Base-by-base conservation (phyloP, 2,888 invertebrate species). In the Holacanthella duospinosa region DNA sequence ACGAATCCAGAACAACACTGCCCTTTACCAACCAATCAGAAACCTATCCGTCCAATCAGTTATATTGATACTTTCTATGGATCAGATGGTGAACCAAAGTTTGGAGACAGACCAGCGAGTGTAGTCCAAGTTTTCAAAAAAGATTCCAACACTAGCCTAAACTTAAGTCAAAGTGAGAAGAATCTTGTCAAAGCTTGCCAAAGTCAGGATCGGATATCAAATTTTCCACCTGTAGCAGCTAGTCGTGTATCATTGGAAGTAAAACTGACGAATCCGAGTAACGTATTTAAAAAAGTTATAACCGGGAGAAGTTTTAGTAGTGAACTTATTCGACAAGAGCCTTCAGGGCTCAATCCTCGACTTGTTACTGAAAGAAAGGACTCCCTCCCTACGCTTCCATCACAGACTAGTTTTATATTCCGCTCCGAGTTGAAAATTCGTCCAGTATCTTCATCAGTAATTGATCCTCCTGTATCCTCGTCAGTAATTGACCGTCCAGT, bases 81-180 rank as follows among this genome's bases (percentile, higher is more conserved):
- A 16, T 36, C 25, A 44, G 44, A 44, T 6, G 24, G 29, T 43
- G 59, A 59, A 28, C 43, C 59, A 6, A 43, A 26, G n/a, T 59
- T 59, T 21, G 59, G 59, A 19, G 59, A 59, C 25, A 25, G 26
- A 28, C 59, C 59, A 24, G 59, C 59, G 19, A 59, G 59, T 44
- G 59, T 59, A 25, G 59, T 59, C 25, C 25, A 36, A 26, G 59
- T 59, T n/a, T 36, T 59, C 25, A 59, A 59, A 26, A 59, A 59
- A 28, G 48, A 26, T 36, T 9, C 25, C 9, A 4, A 9, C 4
- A 21, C 48, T n/a, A 36, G 16, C 16, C 48, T 16, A 21, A 4
- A 4, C 48, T 48, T 48, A 21, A 48, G 48, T 21, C 48, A 48
- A 48, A 48, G 48, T 48, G 48, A 48, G 48, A 9, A 21, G 48